Percentiles rank a stretch among this genome's conserved stretches.
These are phyloP conservation scores for Heteractis magnifica DNA, from an alignment of 92 coral and sea anemone genomes.

Conservation along the genomic window DNA sequence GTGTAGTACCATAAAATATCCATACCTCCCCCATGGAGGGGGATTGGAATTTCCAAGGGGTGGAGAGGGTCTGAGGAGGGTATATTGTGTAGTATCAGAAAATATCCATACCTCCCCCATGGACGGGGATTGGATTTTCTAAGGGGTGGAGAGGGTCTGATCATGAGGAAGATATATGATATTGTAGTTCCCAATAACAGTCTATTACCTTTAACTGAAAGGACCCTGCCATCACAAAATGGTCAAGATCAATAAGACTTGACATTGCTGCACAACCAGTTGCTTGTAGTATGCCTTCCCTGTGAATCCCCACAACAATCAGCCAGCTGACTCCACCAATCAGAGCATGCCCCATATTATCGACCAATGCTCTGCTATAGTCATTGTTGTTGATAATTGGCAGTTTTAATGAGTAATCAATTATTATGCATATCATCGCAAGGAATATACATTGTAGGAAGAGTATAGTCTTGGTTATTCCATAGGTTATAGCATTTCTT, in stretches of 20 bases:
- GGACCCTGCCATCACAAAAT: constrained; percentile 82
- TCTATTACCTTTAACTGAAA: constrained; percentile 61
- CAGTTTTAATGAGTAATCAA: constrained; percentile 13
- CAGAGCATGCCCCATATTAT: constrained; percentile 70
- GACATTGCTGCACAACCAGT: constrained; percentile 68
- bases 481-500: constrained; percentile 6
- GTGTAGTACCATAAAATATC: background rate
- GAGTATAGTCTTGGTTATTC: constrained; percentile 7
- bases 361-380: constrained; percentile 53
- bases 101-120: background rate
- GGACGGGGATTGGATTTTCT: background rate
- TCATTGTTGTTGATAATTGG: constrained; percentile 20
- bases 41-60: background rate
- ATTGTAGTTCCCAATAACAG: background rate
- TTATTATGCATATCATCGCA: constrained; percentile 13
- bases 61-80: background rate
- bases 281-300: constrained; percentile 42
- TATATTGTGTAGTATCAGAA: background rate
- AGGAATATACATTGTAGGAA: constrained; percentile 21
- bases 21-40: background rate
- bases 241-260: constrained; percentile 83
- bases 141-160: background rate
- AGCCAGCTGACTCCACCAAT: constrained; percentile 79
- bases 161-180: too few relatives aligned
- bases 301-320: constrained; percentile 58